phyloP scores from a whole-genome alignment of 2,113 vertebrate species.

The Microcebus tavaratra region DNA sequence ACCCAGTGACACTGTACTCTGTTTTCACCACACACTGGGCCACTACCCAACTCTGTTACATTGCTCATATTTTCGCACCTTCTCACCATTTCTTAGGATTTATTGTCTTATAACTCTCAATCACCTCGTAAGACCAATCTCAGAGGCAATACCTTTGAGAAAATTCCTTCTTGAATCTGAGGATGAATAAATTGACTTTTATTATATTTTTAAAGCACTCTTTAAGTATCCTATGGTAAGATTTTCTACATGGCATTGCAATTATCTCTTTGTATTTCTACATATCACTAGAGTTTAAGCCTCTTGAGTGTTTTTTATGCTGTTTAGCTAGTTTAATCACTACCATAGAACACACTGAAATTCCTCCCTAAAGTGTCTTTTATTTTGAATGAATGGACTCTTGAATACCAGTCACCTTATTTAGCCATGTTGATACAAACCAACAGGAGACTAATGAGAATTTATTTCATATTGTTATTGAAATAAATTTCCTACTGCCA shows the following conservation, averaged over 20 bases:
- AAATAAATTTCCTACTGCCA: not conserved
- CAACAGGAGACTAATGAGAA: not conserved
- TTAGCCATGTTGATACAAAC: not conserved
- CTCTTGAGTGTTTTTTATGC: not conserved
- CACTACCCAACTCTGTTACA: not conserved
- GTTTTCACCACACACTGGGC: not conserved
- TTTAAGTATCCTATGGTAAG: not conserved
- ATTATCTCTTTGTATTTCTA: not conserved
- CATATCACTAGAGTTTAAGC: not conserved
- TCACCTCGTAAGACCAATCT: not conserved
- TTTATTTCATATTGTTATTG: not conserved
- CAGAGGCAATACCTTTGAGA: not conserved
- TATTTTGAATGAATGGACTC: not conserved
- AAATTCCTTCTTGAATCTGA: not conserved
- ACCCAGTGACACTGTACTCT: rapidly evolving
- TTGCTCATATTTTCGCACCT: not conserved
- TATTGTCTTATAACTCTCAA: not conserved
- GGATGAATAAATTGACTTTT: not conserved
- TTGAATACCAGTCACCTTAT: not conserved
- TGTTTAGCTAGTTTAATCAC: not conserved
- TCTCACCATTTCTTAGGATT: not conserved
- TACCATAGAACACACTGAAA: not conserved
- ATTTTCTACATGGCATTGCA: not conserved
- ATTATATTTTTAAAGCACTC: not conserved
- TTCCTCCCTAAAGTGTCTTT: not conserved